These are phyloP conservation scores for Spinus olivaceus DNA, from an alignment of 2,797 vertebrate species.

Conservation along the genomic window DNA sequence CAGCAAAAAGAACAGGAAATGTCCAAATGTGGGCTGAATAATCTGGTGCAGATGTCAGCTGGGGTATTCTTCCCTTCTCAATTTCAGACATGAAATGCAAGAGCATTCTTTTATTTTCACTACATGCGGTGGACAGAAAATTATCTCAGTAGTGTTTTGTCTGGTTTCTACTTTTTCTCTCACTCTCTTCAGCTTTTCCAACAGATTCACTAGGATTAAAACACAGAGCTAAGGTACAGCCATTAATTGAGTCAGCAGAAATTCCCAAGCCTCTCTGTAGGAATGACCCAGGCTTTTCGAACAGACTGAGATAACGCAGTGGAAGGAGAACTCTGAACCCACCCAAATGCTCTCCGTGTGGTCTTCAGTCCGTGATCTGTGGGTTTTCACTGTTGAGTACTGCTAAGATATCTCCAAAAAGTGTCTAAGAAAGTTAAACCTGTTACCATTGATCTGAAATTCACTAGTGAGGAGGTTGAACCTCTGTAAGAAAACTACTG, in stretches of 20 bases:
- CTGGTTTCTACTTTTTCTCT: neutral
- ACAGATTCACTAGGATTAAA: neutral
- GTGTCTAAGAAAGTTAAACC: neutral
- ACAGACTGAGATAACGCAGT: neutral
- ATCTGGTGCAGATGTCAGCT: neutral
- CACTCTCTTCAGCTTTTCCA: neutral
- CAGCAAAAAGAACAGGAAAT: neutral
- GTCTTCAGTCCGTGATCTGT: neutral
- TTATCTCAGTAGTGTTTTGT: neutral
- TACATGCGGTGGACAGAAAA: neutral
- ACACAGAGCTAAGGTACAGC: neutral
- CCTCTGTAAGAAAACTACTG: neutral
- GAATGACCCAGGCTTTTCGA: neutral
- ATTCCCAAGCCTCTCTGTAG: neutral
- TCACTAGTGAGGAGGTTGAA: neutral
- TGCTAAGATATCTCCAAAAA: neutral
- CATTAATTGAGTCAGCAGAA: neutral
- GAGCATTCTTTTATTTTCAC: neutral
- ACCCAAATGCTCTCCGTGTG: neutral
- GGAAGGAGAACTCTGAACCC: neutral
- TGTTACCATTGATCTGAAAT: neutral
- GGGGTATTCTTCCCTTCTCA: neutral
- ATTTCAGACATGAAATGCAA: neutral
- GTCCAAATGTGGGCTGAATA: neutral
- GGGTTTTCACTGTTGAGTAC: neutral